These are phyloP conservation scores for Montifringilla adamsi DNA, from an alignment of 2,113 vertebrate genomes.

Conservation along the genomic window DNA sequence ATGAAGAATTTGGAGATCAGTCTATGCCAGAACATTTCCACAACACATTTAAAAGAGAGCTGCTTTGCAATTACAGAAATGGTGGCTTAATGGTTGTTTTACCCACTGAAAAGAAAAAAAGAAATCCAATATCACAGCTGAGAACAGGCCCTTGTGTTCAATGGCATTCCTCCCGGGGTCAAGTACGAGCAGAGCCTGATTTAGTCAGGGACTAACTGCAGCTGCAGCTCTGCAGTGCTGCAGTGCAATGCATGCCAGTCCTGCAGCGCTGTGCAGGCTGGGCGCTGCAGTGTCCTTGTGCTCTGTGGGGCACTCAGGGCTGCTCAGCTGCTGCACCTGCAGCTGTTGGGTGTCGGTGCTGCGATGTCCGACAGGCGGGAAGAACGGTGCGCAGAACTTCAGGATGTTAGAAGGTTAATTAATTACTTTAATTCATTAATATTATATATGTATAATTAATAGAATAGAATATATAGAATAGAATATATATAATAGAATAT, in stretches of 20 bases:
- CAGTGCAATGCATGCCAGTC: background rate
- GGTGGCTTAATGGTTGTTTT: background rate
- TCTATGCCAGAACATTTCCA: background rate
- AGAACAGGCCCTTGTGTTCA: conserved; percentile 8
- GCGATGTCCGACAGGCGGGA: background rate
- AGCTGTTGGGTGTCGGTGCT: background rate
- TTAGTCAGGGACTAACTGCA: conserved; percentile 35
- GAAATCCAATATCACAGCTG: background rate
- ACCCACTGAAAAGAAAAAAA: background rate
- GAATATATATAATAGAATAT: too few species aligned
- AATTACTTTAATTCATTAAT: background rate
- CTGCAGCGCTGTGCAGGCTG: background rate
- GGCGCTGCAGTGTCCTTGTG: conserved; percentile 43
- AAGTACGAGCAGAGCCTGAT: conserved; percentile 10
- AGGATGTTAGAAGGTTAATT: background rate
- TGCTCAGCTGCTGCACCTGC: background rate
- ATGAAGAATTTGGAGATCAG: background rate
- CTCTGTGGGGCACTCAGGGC: background rate
- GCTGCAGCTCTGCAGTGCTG: conserved; percentile 18
- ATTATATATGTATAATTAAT: too few species aligned
- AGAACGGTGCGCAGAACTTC: background rate
- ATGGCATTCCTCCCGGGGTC: conserved; percentile 35
- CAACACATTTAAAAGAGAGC: background rate
- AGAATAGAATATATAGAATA: too few species aligned
- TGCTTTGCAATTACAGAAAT: background rate